Evolutionary conservation across 2,888 invertebrate genomes (phyloP).

Genomic region (Microctonus aethiopoides): DNA sequence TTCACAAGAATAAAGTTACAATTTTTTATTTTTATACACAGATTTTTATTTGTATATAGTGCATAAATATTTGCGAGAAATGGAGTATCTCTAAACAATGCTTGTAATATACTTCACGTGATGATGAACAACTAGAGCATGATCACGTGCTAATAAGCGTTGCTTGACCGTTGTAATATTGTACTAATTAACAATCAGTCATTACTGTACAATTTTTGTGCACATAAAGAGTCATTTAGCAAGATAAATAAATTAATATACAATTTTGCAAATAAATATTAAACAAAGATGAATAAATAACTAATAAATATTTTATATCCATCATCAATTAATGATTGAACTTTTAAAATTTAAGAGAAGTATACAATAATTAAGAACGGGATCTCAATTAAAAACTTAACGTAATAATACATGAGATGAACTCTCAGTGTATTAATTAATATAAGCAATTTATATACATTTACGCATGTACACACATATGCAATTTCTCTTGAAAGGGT

Average conservation of each 20-base stretch:
- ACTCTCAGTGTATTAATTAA: too few species aligned
- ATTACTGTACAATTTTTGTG: constrained; percentile 23
- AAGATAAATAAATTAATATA: background rate
- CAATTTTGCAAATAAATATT: too few species aligned
- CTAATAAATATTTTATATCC: too few species aligned
- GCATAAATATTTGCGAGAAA: constrained; percentile 23
- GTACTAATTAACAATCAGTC: constrained; percentile 57
- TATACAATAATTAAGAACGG: too few species aligned
- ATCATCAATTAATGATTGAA: too few species aligned
- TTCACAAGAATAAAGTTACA: constrained; percentile 9
- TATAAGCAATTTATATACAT: too few species aligned
- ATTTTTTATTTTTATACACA: background rate
- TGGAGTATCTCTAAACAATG: constrained; percentile 33
- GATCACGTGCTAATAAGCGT: constrained; percentile 63
- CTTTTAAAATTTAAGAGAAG: too few species aligned
- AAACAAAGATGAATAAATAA: background rate
- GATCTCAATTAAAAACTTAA: too few species aligned
- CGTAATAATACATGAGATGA: too few species aligned
- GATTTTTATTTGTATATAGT: too few species aligned
- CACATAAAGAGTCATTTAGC: constrained; percentile 17
- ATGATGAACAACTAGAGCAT: constrained; percentile 62
- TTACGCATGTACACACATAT: too few species aligned
- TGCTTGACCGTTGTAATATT: constrained; percentile 57
- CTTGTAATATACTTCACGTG: constrained; percentile 42
- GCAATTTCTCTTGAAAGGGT: background rate